Conservation (phyloP, 2,113 vertebrate genomes). For the Tyrannus savana region DNA sequence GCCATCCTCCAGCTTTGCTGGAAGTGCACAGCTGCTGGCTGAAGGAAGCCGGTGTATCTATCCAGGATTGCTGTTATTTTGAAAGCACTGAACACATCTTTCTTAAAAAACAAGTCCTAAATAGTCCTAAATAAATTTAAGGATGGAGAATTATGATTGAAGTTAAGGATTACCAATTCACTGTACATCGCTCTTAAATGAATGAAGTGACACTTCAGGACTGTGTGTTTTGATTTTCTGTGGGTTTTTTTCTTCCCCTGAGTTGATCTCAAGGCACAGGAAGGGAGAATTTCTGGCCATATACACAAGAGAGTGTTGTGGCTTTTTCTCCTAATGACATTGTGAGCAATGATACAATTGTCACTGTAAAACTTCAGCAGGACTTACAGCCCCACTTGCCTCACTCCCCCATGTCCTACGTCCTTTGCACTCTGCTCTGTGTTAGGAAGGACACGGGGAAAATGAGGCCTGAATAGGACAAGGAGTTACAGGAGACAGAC, state of each 20-base stretch:
- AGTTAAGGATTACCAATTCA: background rate
- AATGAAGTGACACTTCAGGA: background rate
- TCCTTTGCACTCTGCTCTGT: background rate
- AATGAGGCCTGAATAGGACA: background rate
- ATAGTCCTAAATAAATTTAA: background rate
- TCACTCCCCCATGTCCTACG: background rate
- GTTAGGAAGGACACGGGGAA: background rate
- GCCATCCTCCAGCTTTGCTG: background rate
- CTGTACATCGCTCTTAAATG: background rate
- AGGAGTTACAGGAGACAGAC: background rate
- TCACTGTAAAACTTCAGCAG: background rate
- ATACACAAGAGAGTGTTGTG: accelerated
- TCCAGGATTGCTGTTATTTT: background rate
- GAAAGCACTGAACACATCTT: background rate
- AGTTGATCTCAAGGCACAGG: background rate
- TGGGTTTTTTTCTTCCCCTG: background rate
- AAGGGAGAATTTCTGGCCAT: background rate
- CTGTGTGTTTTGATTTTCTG: background rate
- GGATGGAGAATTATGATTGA: background rate
- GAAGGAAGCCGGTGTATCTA: background rate
- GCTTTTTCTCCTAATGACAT: background rate
- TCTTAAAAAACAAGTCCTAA: background rate
- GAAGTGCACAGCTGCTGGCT: background rate
- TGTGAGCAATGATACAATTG: background rate
- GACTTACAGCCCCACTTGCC: background rate